A percentile compares a stretch with the other conserved stretches of the same genome.
phyloP scores from a whole-genome alignment of 1,140 invertebrate genomes.

The Lasioglossum albipes region DNA sequence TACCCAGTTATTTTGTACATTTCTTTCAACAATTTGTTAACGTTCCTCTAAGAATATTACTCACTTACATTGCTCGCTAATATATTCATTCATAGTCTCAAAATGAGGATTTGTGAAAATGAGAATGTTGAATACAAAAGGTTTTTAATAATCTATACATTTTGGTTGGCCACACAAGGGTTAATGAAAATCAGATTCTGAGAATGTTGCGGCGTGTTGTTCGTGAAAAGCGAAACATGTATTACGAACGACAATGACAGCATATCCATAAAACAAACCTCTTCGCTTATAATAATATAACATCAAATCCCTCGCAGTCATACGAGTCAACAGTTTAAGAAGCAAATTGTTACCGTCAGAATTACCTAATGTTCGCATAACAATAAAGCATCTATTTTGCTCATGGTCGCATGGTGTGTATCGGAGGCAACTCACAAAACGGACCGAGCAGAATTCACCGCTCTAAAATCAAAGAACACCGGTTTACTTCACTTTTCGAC shows the following conservation, averaged over 20 bases:
- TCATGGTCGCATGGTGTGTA: background rate
- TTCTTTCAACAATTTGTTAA: too few species aligned
- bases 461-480: background rate
- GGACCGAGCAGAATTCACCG: background rate
- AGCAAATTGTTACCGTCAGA: slow-evolving; percentile 12
- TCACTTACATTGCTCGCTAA: too few species aligned
- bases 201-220: slow-evolving; percentile 5
- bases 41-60: too few species aligned
- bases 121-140: too few species aligned
- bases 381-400: slow-evolving; percentile 14
- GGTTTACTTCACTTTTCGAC: background rate
- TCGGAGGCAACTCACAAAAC: background rate
- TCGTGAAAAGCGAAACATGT: slow-evolving; percentile 13
- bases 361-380: slow-evolving; percentile 40
- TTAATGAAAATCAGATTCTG: background rate
- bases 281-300: slow-evolving; percentile 22
- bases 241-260: slow-evolving; percentile 8
- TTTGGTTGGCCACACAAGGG: too few species aligned
- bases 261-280: slow-evolving; percentile 47
- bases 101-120: too few species aligned
- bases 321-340: slow-evolving; percentile 8
- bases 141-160: too few species aligned
- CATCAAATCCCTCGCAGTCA: slow-evolving; percentile 16
- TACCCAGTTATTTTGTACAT: too few species aligned
- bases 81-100: too few species aligned